Evolutionary conservation across 2,797 vertebrate genomes (phyloP).

Genomic region (Dromococcyx pavoninus): DNA sequence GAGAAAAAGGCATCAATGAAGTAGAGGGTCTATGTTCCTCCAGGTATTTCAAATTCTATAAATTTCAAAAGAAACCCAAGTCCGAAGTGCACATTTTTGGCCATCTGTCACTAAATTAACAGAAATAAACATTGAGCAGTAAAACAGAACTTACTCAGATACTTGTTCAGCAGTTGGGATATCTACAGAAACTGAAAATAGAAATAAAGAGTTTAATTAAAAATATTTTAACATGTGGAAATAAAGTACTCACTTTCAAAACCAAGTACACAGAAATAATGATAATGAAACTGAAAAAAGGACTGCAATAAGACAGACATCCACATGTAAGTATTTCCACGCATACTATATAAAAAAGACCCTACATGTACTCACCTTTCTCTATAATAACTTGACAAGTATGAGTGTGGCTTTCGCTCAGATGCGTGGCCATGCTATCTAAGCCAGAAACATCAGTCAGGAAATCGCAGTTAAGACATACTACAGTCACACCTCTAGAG

Average conservation of each 20-base stretch:
- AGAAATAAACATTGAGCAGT: conserved; percentile 2
- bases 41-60: background rate
- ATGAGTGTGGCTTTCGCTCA: conserved; percentile 85
- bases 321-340: background rate
- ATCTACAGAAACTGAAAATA: conserved; percentile 79
- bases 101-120: background rate
- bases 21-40: background rate
- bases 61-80: background rate
- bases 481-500: conserved; percentile 85
- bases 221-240: conserved; percentile 34
- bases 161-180: conserved; percentile 73
- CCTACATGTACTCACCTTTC: conserved; percentile 76
- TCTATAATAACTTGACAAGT: conserved; percentile 88
- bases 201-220: conserved; percentile 72
- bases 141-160: conserved; percentile 81
- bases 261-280: background rate
- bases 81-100: background rate
- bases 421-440: conserved; percentile 91
- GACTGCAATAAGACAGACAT: background rate
- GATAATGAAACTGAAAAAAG: background rate
- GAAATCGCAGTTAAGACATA: conserved; percentile 94
- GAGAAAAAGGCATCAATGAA: background rate
- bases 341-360: background rate
- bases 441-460: conserved; percentile 82
- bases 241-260: background rate